Evolutionary conservation across 2,888 invertebrate species (phyloP), one percentile per base, ranked within the genome.

Genomic region (Lasius fuliginosus): DNA sequence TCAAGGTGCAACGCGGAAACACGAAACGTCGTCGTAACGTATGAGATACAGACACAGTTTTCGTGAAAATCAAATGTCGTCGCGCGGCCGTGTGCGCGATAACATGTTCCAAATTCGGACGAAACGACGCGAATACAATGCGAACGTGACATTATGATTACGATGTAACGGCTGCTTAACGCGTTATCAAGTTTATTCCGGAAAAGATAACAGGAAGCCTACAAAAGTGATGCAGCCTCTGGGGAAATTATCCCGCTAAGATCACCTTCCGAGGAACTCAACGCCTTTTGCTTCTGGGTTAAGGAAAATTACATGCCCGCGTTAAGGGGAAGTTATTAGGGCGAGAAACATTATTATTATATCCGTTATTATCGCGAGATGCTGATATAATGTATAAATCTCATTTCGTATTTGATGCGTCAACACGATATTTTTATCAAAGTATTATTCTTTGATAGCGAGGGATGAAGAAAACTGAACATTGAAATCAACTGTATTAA

Each of bases 151-250:
- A 36, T 71, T 71, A 71, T 71, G 79, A 81, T 71, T 81, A 81
- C 79, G 69, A 69, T 11, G 42, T 69, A 79, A 79, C 58, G 68
- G 68, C 58, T 33, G 79, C 68, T 33, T 68, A 68, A 79, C 60
- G 27, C 79, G 71, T 81, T 71, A 46, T 3, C 79, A 33, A 71
- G 79, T 60, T 81, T 81, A 81, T 81, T 18, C 9, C 46, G 36
- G 3, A 18, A 46, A 60, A 79, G 79, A 68, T 79, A 79, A 81
- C 46, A 71, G 60, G 79, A 33, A 79, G 71, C 58, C 46, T 69
- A 79, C 58, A 69, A 79, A 79, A 79, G 79, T 79, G 68, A 79
- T 79, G 79, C 71, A 60, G 79, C 58, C 79, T 79, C 79, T 46
- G 69, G 79, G 69, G 79, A 79, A 79, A 79, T 79, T 79, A 79